Evolutionary conservation across 1,140 invertebrate species (phyloP).

Genomic region (Diachasma alloeum): DNA sequence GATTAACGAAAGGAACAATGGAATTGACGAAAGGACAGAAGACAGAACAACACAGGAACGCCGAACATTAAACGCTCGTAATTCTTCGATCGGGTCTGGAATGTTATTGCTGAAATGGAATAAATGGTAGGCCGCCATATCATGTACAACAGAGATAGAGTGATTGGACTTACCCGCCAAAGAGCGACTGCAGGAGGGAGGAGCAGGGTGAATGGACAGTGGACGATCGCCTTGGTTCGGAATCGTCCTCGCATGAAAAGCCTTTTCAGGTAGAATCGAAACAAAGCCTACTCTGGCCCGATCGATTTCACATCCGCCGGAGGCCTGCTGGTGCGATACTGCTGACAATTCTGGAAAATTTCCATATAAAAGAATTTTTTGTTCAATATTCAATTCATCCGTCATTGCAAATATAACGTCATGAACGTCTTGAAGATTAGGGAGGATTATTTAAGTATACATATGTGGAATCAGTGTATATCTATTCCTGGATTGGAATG

Average conservation of each 20-base stretch:
- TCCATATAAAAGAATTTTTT: neutral
- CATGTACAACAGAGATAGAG: neutral
- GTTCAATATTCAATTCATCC: neutral
- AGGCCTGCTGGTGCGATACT: neutral
- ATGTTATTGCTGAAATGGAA: neutral
- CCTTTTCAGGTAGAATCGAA: constrained; percentile 8
- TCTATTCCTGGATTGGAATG: no score
- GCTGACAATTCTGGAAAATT: neutral
- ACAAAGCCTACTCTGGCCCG: neutral
- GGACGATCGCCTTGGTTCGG: neutral
- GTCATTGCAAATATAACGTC: neutral
- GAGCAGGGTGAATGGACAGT: constrained; percentile 2
- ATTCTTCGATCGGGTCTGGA: constrained; percentile 20
- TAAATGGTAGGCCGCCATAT: neutral
- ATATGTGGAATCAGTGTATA: no score
- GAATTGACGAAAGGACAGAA: neutral
- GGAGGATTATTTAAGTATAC: no score
- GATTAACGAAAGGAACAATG: neutral
- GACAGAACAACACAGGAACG: neutral
- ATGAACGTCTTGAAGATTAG: neutral
- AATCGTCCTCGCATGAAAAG: constrained; percentile 19
- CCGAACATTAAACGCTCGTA: constrained; percentile 14
- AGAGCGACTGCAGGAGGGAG: constrained; percentile 7
- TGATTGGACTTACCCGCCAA: neutral
- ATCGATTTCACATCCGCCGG: constrained; percentile 13